Evolutionary conservation across 2,113 vertebrate species (phyloP).

Genomic region (Atractosteus spatula): DNA sequence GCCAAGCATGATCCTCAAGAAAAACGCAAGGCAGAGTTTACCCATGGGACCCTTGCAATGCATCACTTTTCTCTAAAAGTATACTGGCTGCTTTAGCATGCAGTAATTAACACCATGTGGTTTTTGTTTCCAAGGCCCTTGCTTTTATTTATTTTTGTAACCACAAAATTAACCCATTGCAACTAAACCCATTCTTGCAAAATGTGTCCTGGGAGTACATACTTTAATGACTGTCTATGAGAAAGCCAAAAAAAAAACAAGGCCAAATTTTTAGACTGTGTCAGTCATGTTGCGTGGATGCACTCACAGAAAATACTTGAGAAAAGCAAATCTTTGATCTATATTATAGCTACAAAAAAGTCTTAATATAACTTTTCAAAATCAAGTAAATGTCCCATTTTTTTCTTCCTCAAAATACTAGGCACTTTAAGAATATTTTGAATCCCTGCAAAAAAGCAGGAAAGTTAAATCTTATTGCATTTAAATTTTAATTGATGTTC

Average conservation of each 20-base stretch:
- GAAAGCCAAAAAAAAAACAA: not conserved
- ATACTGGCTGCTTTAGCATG: slow-evolving; percentile 2
- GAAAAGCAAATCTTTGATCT: no score
- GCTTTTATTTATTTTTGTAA: slow-evolving; percentile 19
- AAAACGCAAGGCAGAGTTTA: not conserved
- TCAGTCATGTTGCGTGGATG: not conserved
- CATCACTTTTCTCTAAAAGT: not conserved
- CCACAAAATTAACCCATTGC: slow-evolving; percentile 17
- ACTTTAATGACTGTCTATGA: slow-evolving; percentile 2
- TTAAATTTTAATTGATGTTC: no score
- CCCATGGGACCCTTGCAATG: not conserved
- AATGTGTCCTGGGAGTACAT: not conserved
- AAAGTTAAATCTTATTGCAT: no score
- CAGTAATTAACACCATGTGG: slow-evolving; percentile 22
- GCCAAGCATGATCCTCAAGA: not conserved
- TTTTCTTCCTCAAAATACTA: no score
- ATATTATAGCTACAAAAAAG: no score
- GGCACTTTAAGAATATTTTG: no score
- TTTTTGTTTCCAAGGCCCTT: slow-evolving; percentile 14
- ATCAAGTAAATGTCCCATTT: no score
- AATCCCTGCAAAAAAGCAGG: no score
- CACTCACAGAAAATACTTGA: not conserved
- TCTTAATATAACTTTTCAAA: no score
- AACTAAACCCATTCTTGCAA: slow-evolving; percentile 9
- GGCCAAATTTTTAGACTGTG: not conserved